Percentiles rank a stretch among this genome's conserved stretches.
phyloP scores from a whole-genome alignment of 1,140 invertebrate genomes.

The Macrotrachela quadricornifera region DNA sequence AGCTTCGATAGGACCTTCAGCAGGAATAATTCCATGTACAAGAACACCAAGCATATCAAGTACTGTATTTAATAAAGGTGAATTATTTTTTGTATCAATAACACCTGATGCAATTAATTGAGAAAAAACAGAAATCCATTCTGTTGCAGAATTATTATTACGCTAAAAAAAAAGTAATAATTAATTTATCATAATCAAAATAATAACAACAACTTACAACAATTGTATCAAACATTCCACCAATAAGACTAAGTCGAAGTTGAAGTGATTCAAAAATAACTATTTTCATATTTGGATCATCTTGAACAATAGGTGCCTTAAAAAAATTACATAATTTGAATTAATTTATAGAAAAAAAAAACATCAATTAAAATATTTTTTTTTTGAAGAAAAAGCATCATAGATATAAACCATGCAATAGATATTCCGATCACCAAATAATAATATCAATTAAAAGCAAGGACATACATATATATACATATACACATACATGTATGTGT shows the following conservation, averaged over 20 bases:
- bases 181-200: too few relatives aligned
- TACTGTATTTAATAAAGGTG: constrained; percentile 67
- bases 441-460: too few relatives aligned
- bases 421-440: too few relatives aligned
- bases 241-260: constrained; percentile 66
- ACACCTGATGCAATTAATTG: constrained; percentile 71
- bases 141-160: constrained; percentile 58
- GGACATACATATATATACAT: too few relatives aligned
- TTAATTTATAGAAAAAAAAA: too few relatives aligned
- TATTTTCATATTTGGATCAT: constrained; percentile 22
- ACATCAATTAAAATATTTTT: too few relatives aligned
- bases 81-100: constrained; percentile 71
- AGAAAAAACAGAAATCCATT: constrained; percentile 71
- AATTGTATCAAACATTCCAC: constrained; percentile 64
- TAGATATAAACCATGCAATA: too few relatives aligned
- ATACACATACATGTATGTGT: too few relatives aligned
- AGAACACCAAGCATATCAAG: constrained; percentile 84
- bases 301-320: constrained; percentile 11
- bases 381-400: too few relatives aligned
- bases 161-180: constrained; percentile 32
- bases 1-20: constrained; percentile 30
- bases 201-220: too few relatives aligned
- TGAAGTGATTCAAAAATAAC: constrained; percentile 45
- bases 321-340: too few relatives aligned
- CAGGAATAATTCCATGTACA: constrained; percentile 71